Evolutionary conservation across 2,113 vertebrate species (phyloP).

Genomic region (Scalopus aquaticus): DNA sequence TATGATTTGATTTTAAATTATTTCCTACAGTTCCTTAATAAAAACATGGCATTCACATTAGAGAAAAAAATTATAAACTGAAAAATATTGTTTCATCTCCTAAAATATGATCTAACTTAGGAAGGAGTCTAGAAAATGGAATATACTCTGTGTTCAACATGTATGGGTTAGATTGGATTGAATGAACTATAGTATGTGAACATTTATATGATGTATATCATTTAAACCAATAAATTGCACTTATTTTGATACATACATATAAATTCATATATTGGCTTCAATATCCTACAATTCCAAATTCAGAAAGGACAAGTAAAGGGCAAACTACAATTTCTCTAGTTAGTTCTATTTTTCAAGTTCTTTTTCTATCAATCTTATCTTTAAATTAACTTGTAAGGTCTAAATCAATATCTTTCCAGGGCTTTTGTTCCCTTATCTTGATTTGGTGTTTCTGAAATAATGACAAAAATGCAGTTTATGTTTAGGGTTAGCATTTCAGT

Average conservation of each 20-base stretch:
- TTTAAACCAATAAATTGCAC: not conserved
- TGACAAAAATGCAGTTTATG: not conserved
- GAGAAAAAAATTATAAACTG: not conserved
- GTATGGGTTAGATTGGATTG: not conserved
- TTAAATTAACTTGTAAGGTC: constrained; percentile 47
- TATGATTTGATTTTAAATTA: not conserved
- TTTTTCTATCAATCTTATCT: constrained; percentile 38
- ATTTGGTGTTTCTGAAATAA: constrained; percentile 30
- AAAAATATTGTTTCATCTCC: not conserved
- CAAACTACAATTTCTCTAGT: not conserved
- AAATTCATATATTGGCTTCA: not conserved
- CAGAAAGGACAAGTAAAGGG: constrained; percentile 40
- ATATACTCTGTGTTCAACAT: not conserved
- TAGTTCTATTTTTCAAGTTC: not conserved
- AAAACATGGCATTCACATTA: not conserved
- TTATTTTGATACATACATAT: not conserved
- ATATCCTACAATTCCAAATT: not conserved
- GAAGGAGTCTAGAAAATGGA: not conserved
- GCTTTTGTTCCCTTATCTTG: constrained; percentile 53
- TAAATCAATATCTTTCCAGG: constrained; percentile 53
- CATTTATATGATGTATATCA: not conserved
- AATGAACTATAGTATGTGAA: not conserved
- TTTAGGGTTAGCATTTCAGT: not conserved
- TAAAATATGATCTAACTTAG: not conserved
- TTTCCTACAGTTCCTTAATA: not conserved